phyloP scores from a whole-genome alignment of 35 echinoderm and acorn worm species.

The Heliocidaris tuberculata region DNA sequence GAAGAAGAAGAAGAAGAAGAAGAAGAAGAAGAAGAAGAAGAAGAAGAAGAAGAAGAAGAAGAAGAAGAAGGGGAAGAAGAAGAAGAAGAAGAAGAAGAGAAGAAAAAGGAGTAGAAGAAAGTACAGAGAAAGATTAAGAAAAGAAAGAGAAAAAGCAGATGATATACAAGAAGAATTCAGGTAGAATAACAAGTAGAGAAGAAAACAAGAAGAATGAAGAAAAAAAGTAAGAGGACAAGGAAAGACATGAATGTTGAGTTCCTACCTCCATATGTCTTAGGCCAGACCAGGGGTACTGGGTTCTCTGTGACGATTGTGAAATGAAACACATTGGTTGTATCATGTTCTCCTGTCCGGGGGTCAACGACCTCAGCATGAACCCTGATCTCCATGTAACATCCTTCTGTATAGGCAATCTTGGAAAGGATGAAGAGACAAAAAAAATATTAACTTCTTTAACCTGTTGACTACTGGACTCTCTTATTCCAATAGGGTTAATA shows the following conservation, averaged over 20 bases:
- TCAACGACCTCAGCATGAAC: slow-evolving; percentile 95
- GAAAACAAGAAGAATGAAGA: too few relatives aligned
- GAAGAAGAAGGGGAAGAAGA: too few relatives aligned
- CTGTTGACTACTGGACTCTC: background rate
- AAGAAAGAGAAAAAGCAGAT: too few relatives aligned
- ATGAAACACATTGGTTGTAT: slow-evolving; percentile 93
- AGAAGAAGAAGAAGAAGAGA: too few relatives aligned
- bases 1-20: too few relatives aligned
- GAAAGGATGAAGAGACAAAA: background rate
- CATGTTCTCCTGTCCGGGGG: slow-evolving; percentile 59
- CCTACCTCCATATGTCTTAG: slow-evolving; percentile 96
- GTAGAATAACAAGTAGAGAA: too few relatives aligned
- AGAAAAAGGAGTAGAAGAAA: too few relatives aligned
- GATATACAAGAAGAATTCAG: too few relatives aligned
- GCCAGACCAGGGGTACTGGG: slow-evolving; percentile 66
- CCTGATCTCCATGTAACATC: slow-evolving; percentile 78
- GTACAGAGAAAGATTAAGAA: too few relatives aligned
- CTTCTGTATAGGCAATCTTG: slow-evolving; percentile 85
- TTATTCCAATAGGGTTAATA: background rate
- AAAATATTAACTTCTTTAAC: background rate
- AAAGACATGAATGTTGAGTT: background rate
- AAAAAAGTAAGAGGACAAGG: background rate
- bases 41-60: too few relatives aligned
- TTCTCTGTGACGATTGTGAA: slow-evolving; percentile 74
- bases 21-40: too few relatives aligned